Evolutionary conservation across 2,113 vertebrate species (phyloP).

Genomic region (Sinocyclocheilus rhinocerous): DNA sequence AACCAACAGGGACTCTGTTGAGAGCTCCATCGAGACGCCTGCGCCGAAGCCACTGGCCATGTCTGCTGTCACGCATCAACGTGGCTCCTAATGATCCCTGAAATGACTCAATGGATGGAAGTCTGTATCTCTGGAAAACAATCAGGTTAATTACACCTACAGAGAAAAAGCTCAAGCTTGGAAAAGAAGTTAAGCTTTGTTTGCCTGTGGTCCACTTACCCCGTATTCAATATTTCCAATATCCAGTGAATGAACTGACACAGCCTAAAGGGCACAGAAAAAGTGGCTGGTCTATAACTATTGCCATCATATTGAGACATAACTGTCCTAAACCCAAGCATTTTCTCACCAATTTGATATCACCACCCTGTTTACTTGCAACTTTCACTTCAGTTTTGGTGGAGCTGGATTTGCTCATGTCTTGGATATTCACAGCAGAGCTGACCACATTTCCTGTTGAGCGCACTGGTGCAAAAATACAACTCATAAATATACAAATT

Average conservation of each 20-base stretch:
- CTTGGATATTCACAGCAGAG: conserved; percentile 39
- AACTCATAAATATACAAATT: neutral
- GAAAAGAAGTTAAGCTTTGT: neutral
- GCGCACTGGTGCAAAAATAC: conserved; percentile 39
- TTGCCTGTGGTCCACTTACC: conserved; percentile 47
- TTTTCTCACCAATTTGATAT: conserved; percentile 78
- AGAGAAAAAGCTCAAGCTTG: neutral
- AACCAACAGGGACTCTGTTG: conserved; percentile 91
- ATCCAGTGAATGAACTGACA: conserved; percentile 57
- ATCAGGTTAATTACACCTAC: neutral
- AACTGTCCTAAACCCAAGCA: neutral
- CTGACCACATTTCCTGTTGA: conserved; percentile 18
- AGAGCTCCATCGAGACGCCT: conserved; percentile 91
- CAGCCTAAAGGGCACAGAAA: conserved; percentile 39
- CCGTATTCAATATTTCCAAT: conserved; percentile 54
- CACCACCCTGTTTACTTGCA: conserved; percentile 83
- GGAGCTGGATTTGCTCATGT: conserved; percentile 42
- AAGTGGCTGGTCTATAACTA: neutral
- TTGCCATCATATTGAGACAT: neutral
- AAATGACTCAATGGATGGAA: conserved; percentile 71
- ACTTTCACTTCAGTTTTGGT: conserved; percentile 70
- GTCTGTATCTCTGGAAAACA: conserved; percentile 66
- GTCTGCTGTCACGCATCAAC: conserved; percentile 76
- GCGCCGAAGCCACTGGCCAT: conserved; percentile 93
- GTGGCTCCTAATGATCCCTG: conserved; percentile 61